A percentile compares a stretch with the other conserved stretches of the same genome.
Evolutionary conservation across 2,797 vertebrate species (phyloP).

Genomic region (Muscicapa comitata): DNA sequence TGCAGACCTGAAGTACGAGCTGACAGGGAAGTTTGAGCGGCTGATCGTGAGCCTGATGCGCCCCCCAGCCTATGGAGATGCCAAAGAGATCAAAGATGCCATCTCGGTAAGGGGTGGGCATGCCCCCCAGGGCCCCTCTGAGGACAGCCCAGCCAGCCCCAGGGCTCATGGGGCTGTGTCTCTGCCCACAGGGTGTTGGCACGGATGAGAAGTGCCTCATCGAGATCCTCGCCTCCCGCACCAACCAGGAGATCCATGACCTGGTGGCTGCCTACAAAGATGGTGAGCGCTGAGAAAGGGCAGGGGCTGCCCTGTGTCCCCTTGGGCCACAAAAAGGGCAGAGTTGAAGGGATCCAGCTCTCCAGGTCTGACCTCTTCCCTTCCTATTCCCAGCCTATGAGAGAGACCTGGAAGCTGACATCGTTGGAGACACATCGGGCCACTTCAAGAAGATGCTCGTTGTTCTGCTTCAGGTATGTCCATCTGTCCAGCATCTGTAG

Average conservation of each 20-base stretch:
- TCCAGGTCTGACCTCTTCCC: neutral
- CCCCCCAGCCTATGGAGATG: conserved; percentile 86
- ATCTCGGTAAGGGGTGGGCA: conserved; percentile 77
- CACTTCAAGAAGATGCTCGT: conserved; percentile 98
- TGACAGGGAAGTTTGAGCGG: conserved; percentile 95
- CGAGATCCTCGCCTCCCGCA: conserved; percentile 91
- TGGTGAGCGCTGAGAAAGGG: conserved; percentile 71
- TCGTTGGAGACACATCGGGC: conserved; percentile 87
- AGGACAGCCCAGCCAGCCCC: neutral
- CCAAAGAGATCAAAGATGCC: conserved; percentile 95
- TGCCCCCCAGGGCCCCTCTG: fast-evolving
- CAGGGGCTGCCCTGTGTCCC: neutral
- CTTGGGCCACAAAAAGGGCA: neutral
- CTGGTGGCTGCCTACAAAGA: conserved; percentile 91
- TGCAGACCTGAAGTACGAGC: conserved; percentile 92
- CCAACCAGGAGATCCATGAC: conserved; percentile 84
- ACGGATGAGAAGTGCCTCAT: conserved; percentile 93
- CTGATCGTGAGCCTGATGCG: conserved; percentile 94
- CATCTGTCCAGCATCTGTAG: neutral
- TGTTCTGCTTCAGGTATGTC: conserved; percentile 90
- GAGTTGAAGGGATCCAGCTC: neutral
- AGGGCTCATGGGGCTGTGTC: neutral
- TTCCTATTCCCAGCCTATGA: conserved; percentile 79
- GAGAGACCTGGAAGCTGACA: conserved; percentile 86
- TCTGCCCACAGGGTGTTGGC: conserved; percentile 79